phyloP scores from a whole-genome alignment of 2,888 invertebrate genomes.

The Molorchus minor region DNA sequence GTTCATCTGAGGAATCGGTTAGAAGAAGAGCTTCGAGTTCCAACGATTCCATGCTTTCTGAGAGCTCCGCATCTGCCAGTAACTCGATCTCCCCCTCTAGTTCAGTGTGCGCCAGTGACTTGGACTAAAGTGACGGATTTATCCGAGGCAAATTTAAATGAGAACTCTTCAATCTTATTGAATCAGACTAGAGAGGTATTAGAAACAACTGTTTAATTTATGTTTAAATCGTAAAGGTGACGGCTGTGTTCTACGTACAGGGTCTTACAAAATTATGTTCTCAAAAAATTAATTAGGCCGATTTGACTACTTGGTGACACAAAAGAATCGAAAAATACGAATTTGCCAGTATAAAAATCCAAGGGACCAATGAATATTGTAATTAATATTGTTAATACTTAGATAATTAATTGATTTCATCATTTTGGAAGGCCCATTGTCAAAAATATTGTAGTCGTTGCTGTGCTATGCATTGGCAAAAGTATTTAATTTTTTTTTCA shows the following conservation, averaged over 20 bases:
- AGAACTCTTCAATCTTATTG: constrained; percentile 48
- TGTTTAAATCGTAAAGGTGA: constrained; percentile 39
- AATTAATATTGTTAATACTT: no score
- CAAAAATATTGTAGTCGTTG: constrained; percentile 31
- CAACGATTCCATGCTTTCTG: constrained; percentile 68
- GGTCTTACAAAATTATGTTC: constrained; percentile 32
- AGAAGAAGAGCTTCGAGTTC: constrained; percentile 70
- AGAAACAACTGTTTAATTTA: constrained; percentile 72
- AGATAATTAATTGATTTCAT: no score
- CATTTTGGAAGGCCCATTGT: constrained; percentile 29
- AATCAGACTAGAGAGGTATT: constrained; percentile 69
- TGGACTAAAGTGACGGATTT: constrained; percentile 60
- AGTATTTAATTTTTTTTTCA: constrained; percentile 26
- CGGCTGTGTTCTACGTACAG: constrained; percentile 32
- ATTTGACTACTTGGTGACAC: no score
- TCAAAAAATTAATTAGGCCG: no score
- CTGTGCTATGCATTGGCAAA: constrained; percentile 36
- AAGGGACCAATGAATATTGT: no score
- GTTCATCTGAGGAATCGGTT: constrained; percentile 71
- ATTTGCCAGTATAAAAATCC: no score
- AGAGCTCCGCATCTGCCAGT: constrained; percentile 60
- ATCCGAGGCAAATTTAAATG: constrained; percentile 57
- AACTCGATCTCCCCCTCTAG: constrained; percentile 53
- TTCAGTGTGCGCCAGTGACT: constrained; percentile 58
- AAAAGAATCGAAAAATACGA: no score